phyloP scores from a whole-genome alignment of 2,797 vertebrate species.

The Eidolon dupreanum region DNA sequence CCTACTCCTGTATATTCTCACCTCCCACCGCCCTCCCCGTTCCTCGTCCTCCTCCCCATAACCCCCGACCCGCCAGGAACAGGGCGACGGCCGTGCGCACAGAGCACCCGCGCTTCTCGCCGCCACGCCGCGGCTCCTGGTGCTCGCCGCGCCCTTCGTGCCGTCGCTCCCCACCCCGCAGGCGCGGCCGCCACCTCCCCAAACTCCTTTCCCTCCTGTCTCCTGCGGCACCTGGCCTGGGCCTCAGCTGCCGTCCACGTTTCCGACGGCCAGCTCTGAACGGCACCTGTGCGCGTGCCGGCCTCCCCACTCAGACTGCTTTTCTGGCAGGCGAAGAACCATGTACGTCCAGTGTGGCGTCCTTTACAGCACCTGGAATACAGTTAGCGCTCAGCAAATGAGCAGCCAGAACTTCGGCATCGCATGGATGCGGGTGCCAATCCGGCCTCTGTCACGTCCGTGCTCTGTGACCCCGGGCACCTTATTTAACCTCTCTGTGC shows the following conservation, averaged over 20 bases:
- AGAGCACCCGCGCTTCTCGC: too few species aligned
- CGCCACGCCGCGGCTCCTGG: accelerated
- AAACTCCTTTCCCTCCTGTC: background rate
- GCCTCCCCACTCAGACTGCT: background rate
- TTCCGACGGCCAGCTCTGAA: background rate
- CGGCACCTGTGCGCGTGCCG: background rate
- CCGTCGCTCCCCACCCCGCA: background rate
- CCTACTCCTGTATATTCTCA: background rate
- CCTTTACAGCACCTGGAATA: background rate
- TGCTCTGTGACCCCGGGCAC: background rate
- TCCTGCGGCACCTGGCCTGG: background rate
- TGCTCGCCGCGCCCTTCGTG: background rate
- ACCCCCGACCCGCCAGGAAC: background rate
- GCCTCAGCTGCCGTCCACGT: background rate
- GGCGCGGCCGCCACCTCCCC: background rate
- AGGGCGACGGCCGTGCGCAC: too few species aligned
- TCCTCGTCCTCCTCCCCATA: background rate
- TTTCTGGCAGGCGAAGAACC: background rate
- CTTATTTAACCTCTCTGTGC: background rate
- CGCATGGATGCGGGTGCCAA: accelerated
- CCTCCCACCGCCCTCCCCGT: background rate
- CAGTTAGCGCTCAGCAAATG: background rate
- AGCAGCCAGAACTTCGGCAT: background rate
- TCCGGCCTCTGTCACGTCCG: background rate
- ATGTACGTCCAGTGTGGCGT: background rate